phyloP scores from a whole-genome alignment of 2,888 invertebrate species.

The Lasius platythorax region DNA sequence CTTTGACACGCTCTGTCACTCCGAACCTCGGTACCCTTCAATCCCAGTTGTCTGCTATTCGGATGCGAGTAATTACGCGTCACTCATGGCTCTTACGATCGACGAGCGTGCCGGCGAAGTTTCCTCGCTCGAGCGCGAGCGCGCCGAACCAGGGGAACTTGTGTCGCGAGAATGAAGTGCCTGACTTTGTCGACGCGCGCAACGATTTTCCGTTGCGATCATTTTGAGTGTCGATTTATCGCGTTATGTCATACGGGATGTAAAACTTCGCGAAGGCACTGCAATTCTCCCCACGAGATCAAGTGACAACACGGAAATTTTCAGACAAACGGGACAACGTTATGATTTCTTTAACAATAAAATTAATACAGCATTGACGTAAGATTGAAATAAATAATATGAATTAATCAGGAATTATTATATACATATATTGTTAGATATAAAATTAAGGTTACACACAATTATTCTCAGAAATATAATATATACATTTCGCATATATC shows the following conservation, averaged over 20 bases:
- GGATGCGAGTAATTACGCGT: conserved; percentile 79
- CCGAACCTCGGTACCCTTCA: conserved; percentile 75
- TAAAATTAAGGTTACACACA: not conserved
- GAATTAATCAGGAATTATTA: not conserved
- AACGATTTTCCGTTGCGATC: conserved; percentile 53
- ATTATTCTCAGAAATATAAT: not conserved
- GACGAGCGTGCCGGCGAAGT: conserved; percentile 75
- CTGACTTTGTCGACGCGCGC: conserved; percentile 49
- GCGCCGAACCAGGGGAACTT: conserved; percentile 65
- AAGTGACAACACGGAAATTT: not conserved
- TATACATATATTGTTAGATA: not conserved
- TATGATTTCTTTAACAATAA: not conserved
- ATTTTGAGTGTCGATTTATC: conserved; percentile 44
- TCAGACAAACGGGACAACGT: not conserved
- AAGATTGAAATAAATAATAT: not conserved
- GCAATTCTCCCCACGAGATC: not conserved
- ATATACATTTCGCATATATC: too few species aligned
- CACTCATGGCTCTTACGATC: conserved; percentile 78
- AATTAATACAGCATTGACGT: not conserved
- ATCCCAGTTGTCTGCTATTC: conserved; percentile 77
- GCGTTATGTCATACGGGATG: conserved; percentile 3
- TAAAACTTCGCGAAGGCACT: conserved; percentile 6
- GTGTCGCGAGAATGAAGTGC: conserved; percentile 64
- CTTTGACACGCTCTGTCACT: conserved; percentile 77
- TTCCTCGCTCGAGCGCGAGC: conserved; percentile 71